Evolutionary conservation across 2,888 invertebrate genomes (phyloP).

Genomic region (Trichopria drosophilae): DNA sequence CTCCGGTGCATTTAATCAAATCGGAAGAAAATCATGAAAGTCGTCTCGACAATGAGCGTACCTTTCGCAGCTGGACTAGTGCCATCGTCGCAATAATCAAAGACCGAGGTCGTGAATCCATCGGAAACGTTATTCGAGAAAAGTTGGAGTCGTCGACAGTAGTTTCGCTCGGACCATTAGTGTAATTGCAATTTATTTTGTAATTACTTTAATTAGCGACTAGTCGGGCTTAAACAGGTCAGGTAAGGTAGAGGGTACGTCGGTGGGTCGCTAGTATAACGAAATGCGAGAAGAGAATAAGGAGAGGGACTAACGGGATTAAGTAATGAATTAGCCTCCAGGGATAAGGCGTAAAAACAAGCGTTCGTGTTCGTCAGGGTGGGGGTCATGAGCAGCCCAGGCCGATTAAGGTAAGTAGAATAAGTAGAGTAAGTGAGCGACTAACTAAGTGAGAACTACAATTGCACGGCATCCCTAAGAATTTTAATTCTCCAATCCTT

Average conservation of each 20-base stretch:
- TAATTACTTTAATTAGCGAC: slow-evolving; percentile 58
- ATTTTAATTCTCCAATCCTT: no score
- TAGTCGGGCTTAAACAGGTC: slow-evolving; percentile 50
- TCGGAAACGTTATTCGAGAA: neutral
- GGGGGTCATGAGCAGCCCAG: slow-evolving; percentile 29
- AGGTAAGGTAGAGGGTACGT: slow-evolving; percentile 38
- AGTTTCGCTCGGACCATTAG: slow-evolving; percentile 51
- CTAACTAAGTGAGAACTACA: slow-evolving; percentile 49
- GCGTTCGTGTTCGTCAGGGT: slow-evolving; percentile 49
- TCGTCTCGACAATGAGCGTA: no score
- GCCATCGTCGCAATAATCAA: slow-evolving; percentile 19
- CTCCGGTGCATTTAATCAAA: no score
- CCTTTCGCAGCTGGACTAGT: no score
- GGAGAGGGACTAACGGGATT: slow-evolving; percentile 49
- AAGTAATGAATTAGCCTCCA: slow-evolving; percentile 58
- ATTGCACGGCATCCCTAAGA: no score
- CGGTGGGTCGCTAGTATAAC: slow-evolving; percentile 24
- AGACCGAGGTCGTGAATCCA: neutral
- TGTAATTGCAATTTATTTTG: slow-evolving; percentile 58
- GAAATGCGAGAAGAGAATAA: slow-evolving; percentile 24
- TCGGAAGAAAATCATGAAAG: no score
- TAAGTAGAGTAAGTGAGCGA: slow-evolving; percentile 53
- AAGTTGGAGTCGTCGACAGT: slow-evolving; percentile 9
- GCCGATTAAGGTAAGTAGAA: slow-evolving; percentile 56
- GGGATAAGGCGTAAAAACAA: slow-evolving; percentile 57